These are phyloP conservation scores for Hypomecis atomaria DNA, from an alignment of 2,888 invertebrate genomes.

Conservation along the genomic window DNA sequence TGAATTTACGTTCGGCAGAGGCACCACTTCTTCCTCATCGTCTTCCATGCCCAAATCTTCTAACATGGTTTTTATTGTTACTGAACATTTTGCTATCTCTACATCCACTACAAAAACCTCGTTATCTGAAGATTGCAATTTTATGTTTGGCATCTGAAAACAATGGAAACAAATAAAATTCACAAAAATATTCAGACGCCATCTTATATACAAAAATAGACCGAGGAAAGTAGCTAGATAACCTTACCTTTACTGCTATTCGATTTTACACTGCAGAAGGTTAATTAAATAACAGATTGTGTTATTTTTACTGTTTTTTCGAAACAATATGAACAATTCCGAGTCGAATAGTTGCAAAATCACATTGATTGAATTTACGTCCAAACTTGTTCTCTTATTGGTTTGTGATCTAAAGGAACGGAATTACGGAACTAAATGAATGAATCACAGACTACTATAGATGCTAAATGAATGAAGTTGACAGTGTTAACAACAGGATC, in stretches of 20 bases:
- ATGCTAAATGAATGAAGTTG: no score
- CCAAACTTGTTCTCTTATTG: no score
- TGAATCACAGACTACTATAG: no score
- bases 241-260: conserved; percentile 8
- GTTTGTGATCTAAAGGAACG: no score
- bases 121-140: conserved; percentile 97
- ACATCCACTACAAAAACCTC: conserved; percentile 98
- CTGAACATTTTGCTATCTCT: conserved; percentile 98
- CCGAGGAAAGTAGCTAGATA: neutral
- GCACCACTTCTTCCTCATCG: conserved; percentile 97
- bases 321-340: neutral
- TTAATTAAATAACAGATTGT: neutral
- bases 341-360: neutral
- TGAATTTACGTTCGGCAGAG: conserved; percentile 98
- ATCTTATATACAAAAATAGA: conserved; percentile 47
- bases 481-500: no score
- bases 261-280: neutral
- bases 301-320: no score
- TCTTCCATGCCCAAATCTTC: conserved; percentile 97
- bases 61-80: conserved; percentile 99
- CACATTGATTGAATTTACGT: conserved; percentile 6
- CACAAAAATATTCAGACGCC: conserved; percentile 46
- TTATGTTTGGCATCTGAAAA: conserved; percentile 95
- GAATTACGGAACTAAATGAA: no score
- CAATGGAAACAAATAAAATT: conserved; percentile 32